Evolutionary conservation across 2,797 vertebrate genomes (phyloP).

Genomic region (Thunnus albacares): DNA sequence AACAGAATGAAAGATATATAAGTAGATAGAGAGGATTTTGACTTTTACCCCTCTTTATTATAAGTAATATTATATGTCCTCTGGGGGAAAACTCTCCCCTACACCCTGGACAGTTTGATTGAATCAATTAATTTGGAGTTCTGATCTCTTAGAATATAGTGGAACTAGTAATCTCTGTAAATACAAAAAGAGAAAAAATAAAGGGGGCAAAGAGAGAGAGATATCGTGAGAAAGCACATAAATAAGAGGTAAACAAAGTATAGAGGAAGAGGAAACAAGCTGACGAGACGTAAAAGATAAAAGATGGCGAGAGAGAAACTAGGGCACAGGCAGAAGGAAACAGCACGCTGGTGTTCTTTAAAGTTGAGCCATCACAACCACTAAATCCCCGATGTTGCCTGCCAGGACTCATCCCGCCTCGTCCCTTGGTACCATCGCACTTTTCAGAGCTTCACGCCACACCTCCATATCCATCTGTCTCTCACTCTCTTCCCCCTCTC

Average conservation of each 20-base stretch:
- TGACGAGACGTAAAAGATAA: slow-evolving; percentile 43
- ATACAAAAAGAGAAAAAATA: background rate
- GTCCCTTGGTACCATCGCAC: slow-evolving; percentile 41
- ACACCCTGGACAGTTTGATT: background rate
- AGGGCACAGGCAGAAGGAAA: slow-evolving; percentile 64
- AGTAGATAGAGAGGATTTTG: slow-evolving; percentile 13
- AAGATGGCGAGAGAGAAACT: slow-evolving; percentile 55
- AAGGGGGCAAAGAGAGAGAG: background rate
- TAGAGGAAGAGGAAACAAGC: slow-evolving; percentile 34
- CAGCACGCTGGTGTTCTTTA: slow-evolving; percentile 57
- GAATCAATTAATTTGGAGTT: background rate
- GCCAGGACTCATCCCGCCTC: slow-evolving; percentile 56
- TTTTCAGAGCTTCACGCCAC: slow-evolving; percentile 53
- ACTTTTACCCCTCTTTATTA: slow-evolving; percentile 23
- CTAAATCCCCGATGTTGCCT: slow-evolving; percentile 51
- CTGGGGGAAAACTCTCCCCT: background rate
- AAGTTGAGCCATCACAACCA: slow-evolving; percentile 69
- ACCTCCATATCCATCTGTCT: slow-evolving; percentile 46
- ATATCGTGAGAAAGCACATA: slow-evolving; percentile 3
- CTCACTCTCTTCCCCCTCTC: background rate
- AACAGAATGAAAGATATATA: background rate
- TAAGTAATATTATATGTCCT: background rate
- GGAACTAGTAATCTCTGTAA: background rate
- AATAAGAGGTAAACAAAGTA: slow-evolving; percentile 21
- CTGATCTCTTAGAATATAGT: background rate